A percentile compares a stretch with the other conserved stretches of the same genome.
Evolutionary conservation across 1,140 invertebrate species (phyloP).

Genomic region (Drosophila elegans): DNA sequence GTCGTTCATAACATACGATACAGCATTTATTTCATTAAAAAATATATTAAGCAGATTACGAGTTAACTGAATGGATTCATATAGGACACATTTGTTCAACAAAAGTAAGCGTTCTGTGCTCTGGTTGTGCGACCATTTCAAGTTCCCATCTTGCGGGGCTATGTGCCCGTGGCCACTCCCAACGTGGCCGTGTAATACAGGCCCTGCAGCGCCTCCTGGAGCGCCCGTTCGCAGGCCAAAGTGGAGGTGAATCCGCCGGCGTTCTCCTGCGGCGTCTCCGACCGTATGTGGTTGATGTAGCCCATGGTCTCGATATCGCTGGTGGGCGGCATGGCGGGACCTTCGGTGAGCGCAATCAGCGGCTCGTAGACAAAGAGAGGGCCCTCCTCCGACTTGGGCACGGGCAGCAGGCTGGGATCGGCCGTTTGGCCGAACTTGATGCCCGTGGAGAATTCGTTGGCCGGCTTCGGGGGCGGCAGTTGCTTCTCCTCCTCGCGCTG

Average conservation of each 20-base stretch:
- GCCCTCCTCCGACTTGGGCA: constrained; percentile 91
- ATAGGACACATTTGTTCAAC: constrained; percentile 64
- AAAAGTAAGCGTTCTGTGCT: constrained; percentile 68
- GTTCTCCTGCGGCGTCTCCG: constrained; percentile 90
- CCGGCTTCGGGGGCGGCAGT: constrained; percentile 83
- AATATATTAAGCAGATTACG: constrained; percentile 40
- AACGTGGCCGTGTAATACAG: constrained; percentile 87
- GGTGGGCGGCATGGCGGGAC: constrained; percentile 89
- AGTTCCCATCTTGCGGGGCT: background rate
- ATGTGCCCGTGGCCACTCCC: constrained; percentile 65
- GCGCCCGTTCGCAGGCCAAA: constrained; percentile 93
- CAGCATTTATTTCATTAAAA: constrained; percentile 32
- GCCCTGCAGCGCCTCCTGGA: constrained; percentile 96
- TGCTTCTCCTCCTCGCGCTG: constrained; percentile 89
- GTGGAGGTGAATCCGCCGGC: constrained; percentile 95
- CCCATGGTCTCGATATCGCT: constrained; percentile 89
- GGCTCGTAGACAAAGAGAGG: constrained; percentile 90
- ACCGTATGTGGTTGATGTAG: constrained; percentile 91
- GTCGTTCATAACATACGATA: constrained; percentile 25
- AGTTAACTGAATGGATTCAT: constrained; percentile 38
- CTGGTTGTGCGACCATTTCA: constrained; percentile 6
- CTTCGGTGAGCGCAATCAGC: constrained; percentile 87
- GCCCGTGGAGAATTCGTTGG: constrained; percentile 92
- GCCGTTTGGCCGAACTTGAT: constrained; percentile 89
- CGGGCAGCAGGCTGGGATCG: constrained; percentile 86